Evolutionary conservation across 1,140 invertebrate genomes (phyloP), one percentile per base, ranked within the genome.

Genomic region (Theocolax elegans): DNA sequence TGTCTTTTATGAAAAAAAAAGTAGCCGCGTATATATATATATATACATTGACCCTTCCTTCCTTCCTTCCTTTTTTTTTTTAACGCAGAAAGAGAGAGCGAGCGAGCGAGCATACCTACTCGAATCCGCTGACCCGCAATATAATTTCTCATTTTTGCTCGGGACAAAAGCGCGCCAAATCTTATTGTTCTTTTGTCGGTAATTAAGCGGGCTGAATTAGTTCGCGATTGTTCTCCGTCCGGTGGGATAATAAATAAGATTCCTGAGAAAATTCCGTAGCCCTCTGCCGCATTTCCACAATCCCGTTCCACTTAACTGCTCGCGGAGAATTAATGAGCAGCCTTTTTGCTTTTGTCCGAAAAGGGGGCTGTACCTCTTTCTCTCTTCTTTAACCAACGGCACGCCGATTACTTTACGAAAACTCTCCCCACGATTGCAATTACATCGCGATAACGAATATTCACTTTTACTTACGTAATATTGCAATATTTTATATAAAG

Each of bases 201-300:
- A 84, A 85, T 86, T 85, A 85, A 84, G 80, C 76, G 72, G 76
- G 76, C 76, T 77, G 80, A 86, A 86, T 85, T 86, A 85, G 81
- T 81, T 78, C 68, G 75, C 76, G 76, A 82, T 84, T 85, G 82
- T 85, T 85, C 80, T 70, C 67, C 73, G 72, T 76, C 75, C 59
- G 73, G 42, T 64, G 72, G 73, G 77, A 85, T 84, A 81, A 84
- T 84, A 85, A 85, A 86, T 86, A 84, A 86, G 78, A 84, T 81
- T 85, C 73, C 79, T 76, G 76, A 78, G 79, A 81, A 82, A 81
- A 81, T 83, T 80, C 79, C 78, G 66, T 72, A 49, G 56, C 67
- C 31, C 71, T 71, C 60, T 62, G 68, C 62, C 75, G 76, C 76
- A 75, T 76, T 78, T 79, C 72, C 77, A 77, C 75, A 78, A 79